Evolutionary conservation across 2,113 vertebrate species (phyloP).

Genomic region (Pyrgilauda ruficollis): DNA sequence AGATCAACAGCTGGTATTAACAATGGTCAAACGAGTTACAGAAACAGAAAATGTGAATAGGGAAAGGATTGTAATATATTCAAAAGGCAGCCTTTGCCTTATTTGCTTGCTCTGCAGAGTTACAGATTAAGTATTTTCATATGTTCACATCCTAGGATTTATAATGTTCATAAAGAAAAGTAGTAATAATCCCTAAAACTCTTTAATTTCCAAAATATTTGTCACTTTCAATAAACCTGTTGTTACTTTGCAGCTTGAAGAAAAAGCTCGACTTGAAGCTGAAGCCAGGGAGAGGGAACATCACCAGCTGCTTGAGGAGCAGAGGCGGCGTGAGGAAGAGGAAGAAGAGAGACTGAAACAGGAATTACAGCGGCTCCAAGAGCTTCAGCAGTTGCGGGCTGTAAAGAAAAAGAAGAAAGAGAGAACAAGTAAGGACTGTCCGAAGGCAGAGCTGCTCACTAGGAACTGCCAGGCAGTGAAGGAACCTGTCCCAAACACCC

Average conservation of each 20-base stretch:
- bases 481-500: constrained; percentile 75
- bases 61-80: not conserved
- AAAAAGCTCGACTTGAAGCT: constrained; percentile 90
- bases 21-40: not conserved
- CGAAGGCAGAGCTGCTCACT: constrained; percentile 64
- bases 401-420: constrained; percentile 96
- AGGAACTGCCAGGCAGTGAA: constrained; percentile 77
- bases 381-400: constrained; percentile 84
- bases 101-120: not conserved
- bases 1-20: not conserved
- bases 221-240: not conserved
- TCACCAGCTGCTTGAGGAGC: constrained; percentile 80
- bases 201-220: not conserved
- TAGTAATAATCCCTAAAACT: not conserved
- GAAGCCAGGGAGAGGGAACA: constrained; percentile 86
- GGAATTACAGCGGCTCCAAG: constrained; percentile 86
- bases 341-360: constrained; percentile 84
- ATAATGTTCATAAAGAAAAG: not conserved
- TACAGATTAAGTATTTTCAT: not conserved
- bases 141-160: not conserved
- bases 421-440: constrained; percentile 79
- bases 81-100: not conserved
- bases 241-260: constrained; percentile 82
- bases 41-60: not conserved
- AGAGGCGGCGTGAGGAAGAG: constrained; percentile 77